These are phyloP conservation scores for Empis stercorea DNA, from an alignment of 2,888 invertebrate genomes.

Conservation along the genomic window DNA sequence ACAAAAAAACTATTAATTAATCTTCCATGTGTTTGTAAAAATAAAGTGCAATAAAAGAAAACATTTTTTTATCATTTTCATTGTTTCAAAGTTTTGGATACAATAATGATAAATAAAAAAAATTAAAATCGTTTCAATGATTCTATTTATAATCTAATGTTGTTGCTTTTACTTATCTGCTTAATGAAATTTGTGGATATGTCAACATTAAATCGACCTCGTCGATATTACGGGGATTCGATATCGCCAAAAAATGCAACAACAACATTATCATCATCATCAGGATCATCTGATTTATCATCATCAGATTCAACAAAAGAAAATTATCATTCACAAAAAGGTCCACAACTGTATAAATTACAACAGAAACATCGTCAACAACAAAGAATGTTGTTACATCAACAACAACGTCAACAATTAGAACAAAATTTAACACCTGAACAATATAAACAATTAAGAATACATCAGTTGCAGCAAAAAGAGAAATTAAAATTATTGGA, in stretches of 20 bases:
- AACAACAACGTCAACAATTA: conserved; percentile 16
- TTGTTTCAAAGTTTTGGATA: no score
- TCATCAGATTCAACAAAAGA: conserved; percentile 1
- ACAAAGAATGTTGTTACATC: conserved; percentile 6
- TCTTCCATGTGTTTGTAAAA: no score
- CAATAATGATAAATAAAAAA: neutral
- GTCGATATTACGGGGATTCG: conserved; percentile 2
- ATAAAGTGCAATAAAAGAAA: no score
- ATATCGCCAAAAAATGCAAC: neutral
- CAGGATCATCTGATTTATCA: neutral
- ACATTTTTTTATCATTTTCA: no score
- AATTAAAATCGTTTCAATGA: conserved; percentile 13
- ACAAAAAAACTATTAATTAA: no score
- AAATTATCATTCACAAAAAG: neutral
- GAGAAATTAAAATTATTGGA: conserved; percentile 34
- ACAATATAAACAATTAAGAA: conserved; percentile 44
- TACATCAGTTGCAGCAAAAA: conserved; percentile 33
- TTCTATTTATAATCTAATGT: conserved; percentile 29
- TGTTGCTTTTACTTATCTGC: conserved; percentile 34
- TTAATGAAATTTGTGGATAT: conserved; percentile 36
- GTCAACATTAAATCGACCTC: conserved; percentile 28
- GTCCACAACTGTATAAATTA: neutral
- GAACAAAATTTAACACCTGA: conserved; percentile 40
- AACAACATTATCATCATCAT: neutral
- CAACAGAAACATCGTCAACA: neutral